Evolutionary conservation across 2,797 vertebrate genomes (phyloP), one percentile per base, ranked within the genome.

Genomic region (Acipenser ruthenus): DNA sequence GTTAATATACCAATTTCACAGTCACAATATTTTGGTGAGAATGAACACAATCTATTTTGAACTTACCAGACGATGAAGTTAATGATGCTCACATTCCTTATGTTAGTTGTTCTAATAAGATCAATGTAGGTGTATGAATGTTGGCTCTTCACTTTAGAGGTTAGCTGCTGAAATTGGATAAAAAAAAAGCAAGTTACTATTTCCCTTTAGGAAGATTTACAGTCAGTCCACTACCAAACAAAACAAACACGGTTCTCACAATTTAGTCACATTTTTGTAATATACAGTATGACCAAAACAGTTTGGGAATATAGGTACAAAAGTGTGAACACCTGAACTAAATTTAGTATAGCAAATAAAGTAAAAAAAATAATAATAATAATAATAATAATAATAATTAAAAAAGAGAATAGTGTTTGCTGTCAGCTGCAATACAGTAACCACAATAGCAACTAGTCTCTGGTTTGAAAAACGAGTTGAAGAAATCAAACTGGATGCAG

Each of bases 1-100:
- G 37, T 37, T 37, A 37, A 4, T 4, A 37, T 37, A 37, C 37
- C 37, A 37, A 37, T 37, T 37, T 37, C 37, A 10, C n/a, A 55
- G n/a, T 59, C 52, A 59, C 37, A 66, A n/a, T 47, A 15, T 49
- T 60, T 60, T 50, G 55, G n/a, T 49, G 47, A 58, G 37, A 37
- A 37, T 37, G 37, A 37, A 37, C 50, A 59, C 8, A 49, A 15
- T 50, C 55, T 37, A 37, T 37, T 37, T 37, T 50, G 11, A 12
- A 67, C 55, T 69, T 65, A 75, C 71, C 71, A 75, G 10, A 69
- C 47, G n/a, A 69, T 15, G 56, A 71, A 10, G 62, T 55, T 63
- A 6, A 73, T 12, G 50, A 75, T 15, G 6, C 67, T 73, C 37
- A 71, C 49, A 64, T 71, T 75, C 67, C 73, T 70, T 37, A 75